Evolutionary conservation across 1,140 invertebrate species (phyloP).

Genomic region (Drosophila leontia): DNA sequence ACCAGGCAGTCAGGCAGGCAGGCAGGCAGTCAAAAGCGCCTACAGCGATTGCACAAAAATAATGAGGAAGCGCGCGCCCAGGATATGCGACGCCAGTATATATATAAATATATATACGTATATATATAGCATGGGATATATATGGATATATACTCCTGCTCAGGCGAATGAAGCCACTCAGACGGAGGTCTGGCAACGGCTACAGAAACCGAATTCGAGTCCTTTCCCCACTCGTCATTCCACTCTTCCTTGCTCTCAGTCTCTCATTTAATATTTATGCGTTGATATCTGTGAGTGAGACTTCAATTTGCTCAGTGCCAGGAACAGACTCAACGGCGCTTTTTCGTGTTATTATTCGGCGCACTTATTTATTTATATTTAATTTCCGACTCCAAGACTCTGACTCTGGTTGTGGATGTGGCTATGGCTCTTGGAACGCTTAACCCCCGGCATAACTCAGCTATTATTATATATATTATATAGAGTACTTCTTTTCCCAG

Average conservation of each 20-base stretch:
- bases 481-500: no score
- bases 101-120: slow-evolving; percentile 1
- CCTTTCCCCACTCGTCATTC: slow-evolving; percentile 2
- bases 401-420: neutral
- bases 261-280: slow-evolving; percentile 75
- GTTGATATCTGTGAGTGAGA: slow-evolving; percentile 78
- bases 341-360: slow-evolving; percentile 14
- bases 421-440: neutral
- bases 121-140: slow-evolving; percentile 22
- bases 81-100: slow-evolving; percentile 67
- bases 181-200: slow-evolving; percentile 44
- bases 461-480: neutral
- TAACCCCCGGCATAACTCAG: neutral
- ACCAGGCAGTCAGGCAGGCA: slow-evolving; percentile 1
- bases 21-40: slow-evolving; percentile 60
- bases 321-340: slow-evolving; percentile 17
- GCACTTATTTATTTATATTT: slow-evolving; percentile 69
- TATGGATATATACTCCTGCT: slow-evolving; percentile 7
- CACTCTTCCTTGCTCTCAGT: neutral
- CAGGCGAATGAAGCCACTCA: slow-evolving; percentile 80
- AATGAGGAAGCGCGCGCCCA: slow-evolving; percentile 78
- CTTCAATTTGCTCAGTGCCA: slow-evolving; percentile 69
- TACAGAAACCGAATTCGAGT: slow-evolving; percentile 33
- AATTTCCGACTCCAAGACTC: slow-evolving; percentile 46
- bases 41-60: slow-evolving; percentile 82